Evolutionary conservation across 53 echinoderm and acorn worm genomes (phyloP).

Genomic region (Astropecten irregularis): DNA sequence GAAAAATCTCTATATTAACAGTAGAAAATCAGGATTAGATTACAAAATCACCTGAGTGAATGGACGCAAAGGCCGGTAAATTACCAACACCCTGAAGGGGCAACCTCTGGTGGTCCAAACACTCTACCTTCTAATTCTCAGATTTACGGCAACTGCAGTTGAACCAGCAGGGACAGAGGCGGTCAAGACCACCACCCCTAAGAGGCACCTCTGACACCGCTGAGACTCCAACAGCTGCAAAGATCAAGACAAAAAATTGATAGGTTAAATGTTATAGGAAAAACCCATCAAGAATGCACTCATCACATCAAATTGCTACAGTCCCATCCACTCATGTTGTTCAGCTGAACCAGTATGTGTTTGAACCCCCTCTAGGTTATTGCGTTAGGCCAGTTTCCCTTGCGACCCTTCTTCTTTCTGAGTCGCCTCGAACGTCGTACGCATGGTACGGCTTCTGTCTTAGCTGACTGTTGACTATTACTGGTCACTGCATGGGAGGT

Average conservation of each 20-base stretch:
- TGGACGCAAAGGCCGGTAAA: background rate
- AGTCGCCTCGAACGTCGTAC: conserved; percentile 4
- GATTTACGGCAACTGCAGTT: background rate
- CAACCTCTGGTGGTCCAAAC: background rate
- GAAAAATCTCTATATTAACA: background rate
- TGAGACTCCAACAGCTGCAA: background rate
- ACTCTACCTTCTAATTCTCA: background rate
- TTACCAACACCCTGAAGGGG: background rate
- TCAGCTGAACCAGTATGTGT: background rate
- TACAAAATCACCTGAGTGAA: background rate
- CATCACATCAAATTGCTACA: background rate
- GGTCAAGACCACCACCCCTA: background rate
- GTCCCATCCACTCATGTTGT: background rate
- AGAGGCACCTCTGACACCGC: background rate
- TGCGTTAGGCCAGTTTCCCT: background rate
- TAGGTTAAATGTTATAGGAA: background rate
- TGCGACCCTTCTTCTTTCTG: background rate
- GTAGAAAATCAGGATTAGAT: background rate
- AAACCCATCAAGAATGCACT: background rate
- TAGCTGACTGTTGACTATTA: background rate
- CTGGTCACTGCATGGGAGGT: background rate
- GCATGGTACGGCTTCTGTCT: background rate
- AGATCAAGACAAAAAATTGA: background rate
- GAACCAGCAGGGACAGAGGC: background rate
- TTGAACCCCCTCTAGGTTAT: too few relatives aligned